These are phyloP conservation scores for Latrodectus hesperus DNA, from an alignment of 2,888 invertebrate genomes.

Conservation along the genomic window DNA sequence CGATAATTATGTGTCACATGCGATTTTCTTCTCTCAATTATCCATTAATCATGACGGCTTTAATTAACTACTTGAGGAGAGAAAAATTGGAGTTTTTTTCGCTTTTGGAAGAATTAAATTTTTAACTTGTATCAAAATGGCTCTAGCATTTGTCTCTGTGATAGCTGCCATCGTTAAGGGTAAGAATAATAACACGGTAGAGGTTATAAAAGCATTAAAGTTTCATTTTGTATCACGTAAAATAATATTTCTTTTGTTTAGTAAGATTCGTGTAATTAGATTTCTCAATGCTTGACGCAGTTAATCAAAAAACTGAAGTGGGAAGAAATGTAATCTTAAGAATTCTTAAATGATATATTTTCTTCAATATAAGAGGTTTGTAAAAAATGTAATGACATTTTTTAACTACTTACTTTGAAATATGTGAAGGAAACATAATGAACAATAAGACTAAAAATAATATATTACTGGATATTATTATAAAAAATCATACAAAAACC, in stretches of 20 bases:
- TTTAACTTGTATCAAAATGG: constrained; percentile 2
- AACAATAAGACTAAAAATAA: too few species aligned
- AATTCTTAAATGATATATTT: too few species aligned
- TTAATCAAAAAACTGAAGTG: too few species aligned
- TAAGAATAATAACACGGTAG: not conserved
- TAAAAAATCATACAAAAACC: too few species aligned
- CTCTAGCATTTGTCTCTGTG: not conserved
- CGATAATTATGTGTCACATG: constrained; percentile 12
- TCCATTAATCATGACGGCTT: constrained; percentile 26
- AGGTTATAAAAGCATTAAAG: not conserved
- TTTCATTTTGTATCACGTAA: not conserved
- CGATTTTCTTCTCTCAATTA: constrained; percentile 26
- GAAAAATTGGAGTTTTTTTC: constrained; percentile 24
- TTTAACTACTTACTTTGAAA: too few species aligned
- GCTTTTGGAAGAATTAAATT: constrained; percentile 2
- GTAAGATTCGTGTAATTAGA: too few species aligned
- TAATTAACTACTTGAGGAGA: constrained; percentile 30
- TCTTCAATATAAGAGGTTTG: too few species aligned
- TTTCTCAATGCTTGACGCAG: too few species aligned
- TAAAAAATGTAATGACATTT: too few species aligned
- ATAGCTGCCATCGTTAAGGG: not conserved
- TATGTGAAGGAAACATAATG: too few species aligned
- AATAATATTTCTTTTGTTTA: not conserved
- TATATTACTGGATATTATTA: too few species aligned
- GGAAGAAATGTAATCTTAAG: too few species aligned